Evolutionary conservation across 2,113 vertebrate species (phyloP), one percentile per base, ranked within the genome.

Genomic region (Gallinago media): DNA sequence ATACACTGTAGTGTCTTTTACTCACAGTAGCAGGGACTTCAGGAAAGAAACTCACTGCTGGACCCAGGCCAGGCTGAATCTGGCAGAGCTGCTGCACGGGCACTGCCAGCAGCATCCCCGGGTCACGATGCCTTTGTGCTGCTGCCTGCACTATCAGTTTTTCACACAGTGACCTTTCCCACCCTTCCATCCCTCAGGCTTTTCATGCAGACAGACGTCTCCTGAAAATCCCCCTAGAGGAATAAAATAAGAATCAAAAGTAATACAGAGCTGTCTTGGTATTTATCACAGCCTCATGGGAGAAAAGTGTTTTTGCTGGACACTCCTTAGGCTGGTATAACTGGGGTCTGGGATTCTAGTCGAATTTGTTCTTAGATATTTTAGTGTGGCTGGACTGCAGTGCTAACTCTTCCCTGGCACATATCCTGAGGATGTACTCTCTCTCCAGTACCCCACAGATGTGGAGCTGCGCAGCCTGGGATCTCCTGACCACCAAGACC

Each of bases 401-500:
- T 12, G n/a, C 25, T 74, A 42, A 38, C n/a, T 66, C 21, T 36
- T 80, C 21, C 15, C 32, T 67, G 67, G 50, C 54, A 23, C 18
- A 22, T 16, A 20, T 36, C 21, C 55, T 36, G 63, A 70, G 68
- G 63, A 49, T 73, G 21, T 31, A 1, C 20, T 21, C 11, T 46
- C 7, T 32, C 17, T 71, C 58, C 59, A 16, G 32, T n/a, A 3
- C 6, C 19, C n/a, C 4, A 4, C 13, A 0, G 1, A 8, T 13
- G 14, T 23, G 72, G 34, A 34, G 20, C 54, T 12, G 1, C 34
- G 56, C n/a, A 90, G 71, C 16, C 58, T 36, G 21, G 54, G 32
- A 13, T 61, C 44, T 68, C 56, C 75, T 65, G 67, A 61, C 42
- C 29, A 18, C 22, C 29, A 66, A 76, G 32, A 78, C 10, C n/a